Conservation (phyloP, 2,113 vertebrate genomes). For the Parus major region DNA sequence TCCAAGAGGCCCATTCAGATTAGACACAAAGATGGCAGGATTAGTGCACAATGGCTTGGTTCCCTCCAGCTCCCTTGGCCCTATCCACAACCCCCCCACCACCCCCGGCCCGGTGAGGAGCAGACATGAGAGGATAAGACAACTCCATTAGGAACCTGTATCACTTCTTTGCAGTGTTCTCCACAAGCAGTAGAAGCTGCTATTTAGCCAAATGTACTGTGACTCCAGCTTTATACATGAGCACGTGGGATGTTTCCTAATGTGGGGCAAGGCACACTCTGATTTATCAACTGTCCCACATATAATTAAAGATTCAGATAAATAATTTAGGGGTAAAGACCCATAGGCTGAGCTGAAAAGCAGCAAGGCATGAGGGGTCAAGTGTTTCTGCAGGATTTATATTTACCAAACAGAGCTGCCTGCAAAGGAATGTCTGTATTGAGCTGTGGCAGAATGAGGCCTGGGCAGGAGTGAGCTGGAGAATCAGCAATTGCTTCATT, state of each 20-base stretch:
- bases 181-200: slow-evolving; percentile 58
- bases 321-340: slow-evolving; percentile 55
- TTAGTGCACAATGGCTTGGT: not conserved
- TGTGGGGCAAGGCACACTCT: not conserved
- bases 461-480: not conserved
- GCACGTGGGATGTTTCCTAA: slow-evolving; percentile 69
- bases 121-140: slow-evolving; percentile 39
- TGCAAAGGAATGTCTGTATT: slow-evolving; percentile 39
- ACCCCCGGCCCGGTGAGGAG: not conserved
- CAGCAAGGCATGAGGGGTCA: slow-evolving; percentile 59
- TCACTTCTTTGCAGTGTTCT: slow-evolving; percentile 1
- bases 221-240: slow-evolving; percentile 47
- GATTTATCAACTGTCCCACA: slow-evolving; percentile 38
- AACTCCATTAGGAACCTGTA: slow-evolving; percentile 46
- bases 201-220: slow-evolving; percentile 64
- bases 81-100: not conserved
- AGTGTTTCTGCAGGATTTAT: slow-evolving; percentile 57
- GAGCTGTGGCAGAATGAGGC: not conserved
- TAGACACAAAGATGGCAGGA: not conserved
- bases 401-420: slow-evolving; percentile 42
- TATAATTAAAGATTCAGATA: slow-evolving; percentile 55
- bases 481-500: not conserved
- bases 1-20: not conserved
- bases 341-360: slow-evolving; percentile 37
- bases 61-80: not conserved